phyloP scores from a whole-genome alignment of 2,113 vertebrate species.

The Corvus cornix region DNA sequence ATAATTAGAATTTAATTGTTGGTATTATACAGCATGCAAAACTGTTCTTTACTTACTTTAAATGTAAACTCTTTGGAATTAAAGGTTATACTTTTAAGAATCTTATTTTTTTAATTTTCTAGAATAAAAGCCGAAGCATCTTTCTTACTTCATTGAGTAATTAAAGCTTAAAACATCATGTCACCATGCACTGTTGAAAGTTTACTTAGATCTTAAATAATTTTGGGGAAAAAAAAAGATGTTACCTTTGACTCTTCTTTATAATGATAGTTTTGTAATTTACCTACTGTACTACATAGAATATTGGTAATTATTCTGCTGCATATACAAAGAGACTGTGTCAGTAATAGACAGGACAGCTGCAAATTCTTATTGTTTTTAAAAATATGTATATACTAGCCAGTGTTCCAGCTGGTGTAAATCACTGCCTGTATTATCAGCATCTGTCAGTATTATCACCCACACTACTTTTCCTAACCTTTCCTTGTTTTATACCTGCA shows the following conservation, averaged over 20 bases:
- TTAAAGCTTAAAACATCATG: neutral
- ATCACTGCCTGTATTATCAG: neutral
- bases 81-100: neutral
- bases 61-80: neutral
- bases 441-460: neutral
- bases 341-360: neutral
- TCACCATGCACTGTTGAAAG: neutral
- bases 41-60: neutral
- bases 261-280: neutral
- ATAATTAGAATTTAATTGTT: neutral
- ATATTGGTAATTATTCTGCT: neutral
- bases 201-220: constrained; percentile 1
- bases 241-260: neutral
- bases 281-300: neutral
- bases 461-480: neutral
- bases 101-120: neutral
- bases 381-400: neutral
- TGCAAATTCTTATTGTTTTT: neutral
- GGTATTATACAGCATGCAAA: neutral
- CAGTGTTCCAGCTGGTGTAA: neutral
- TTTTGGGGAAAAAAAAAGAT: neutral
- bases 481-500: neutral
- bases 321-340: neutral
- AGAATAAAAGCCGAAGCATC: neutral
- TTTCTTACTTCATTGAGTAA: neutral